phyloP scores from a whole-genome alignment of 2,797 vertebrate species.

The Anguilla megastoma region DNA sequence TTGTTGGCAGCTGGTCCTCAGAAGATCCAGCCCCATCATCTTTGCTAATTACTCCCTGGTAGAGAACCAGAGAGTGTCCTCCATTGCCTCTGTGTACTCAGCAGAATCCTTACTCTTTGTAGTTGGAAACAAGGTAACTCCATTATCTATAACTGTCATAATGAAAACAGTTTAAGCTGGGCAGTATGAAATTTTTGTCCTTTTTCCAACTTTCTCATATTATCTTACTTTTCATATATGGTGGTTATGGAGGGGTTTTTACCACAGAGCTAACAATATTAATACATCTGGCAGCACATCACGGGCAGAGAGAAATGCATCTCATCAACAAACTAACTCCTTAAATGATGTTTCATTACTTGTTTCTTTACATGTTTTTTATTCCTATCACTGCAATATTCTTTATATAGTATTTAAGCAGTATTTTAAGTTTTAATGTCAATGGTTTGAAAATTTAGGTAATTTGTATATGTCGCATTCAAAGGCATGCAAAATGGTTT shows the following conservation, averaged over 20 bases:
- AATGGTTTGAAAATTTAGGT: not conserved
- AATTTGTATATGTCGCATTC: not conserved
- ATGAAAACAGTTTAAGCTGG: not conserved
- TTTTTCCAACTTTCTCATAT: not conserved
- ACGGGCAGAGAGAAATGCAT: not conserved
- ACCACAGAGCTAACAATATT: not conserved
- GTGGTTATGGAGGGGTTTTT: not conserved
- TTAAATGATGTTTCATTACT: not conserved
- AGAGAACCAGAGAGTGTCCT: conserved; percentile 63
- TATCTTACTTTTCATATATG: not conserved
- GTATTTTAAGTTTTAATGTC: not conserved
- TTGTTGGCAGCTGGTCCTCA: conserved; percentile 80
- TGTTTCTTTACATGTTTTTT: not conserved
- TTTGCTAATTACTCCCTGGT: conserved; percentile 91
- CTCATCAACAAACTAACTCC: not conserved
- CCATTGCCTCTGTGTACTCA: conserved; percentile 67
- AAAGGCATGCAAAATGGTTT: not conserved
- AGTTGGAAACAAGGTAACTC: conserved; percentile 82
- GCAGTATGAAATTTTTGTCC: not conserved
- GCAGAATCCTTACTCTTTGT: conserved; percentile 77
- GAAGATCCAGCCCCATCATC: conserved; percentile 66
- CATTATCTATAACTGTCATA: not conserved
- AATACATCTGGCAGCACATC: not conserved
- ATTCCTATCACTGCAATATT: not conserved
- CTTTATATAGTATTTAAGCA: too few species aligned